Percentiles rank a stretch among this genome's conserved stretches.
Conservation (phyloP, 2,113 vertebrate genomes). For the Pseudorhombus dupliciocellatus region DNA sequence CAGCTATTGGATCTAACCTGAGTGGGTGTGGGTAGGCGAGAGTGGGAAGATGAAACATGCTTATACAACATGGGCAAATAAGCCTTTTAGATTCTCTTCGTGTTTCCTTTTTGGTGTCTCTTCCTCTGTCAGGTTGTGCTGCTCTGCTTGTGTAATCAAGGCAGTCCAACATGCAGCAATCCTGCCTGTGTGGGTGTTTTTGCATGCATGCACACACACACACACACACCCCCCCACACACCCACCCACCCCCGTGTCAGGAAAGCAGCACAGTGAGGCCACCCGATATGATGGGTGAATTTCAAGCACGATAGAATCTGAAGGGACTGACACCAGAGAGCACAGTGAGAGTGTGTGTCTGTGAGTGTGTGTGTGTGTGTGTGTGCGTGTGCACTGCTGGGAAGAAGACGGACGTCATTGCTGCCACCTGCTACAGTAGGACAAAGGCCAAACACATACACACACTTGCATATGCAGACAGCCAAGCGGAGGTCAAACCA, state of each 20-base stretch:
- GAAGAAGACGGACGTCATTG: slow-evolving; percentile 68
- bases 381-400: slow-evolving; percentile 44
- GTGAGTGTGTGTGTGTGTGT: slow-evolving; percentile 11
- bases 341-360: slow-evolving; percentile 22
- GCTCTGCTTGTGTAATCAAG: slow-evolving; percentile 68
- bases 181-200: slow-evolving; percentile 9
- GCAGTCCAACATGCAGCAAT: slow-evolving; percentile 42
- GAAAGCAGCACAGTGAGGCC: slow-evolving; percentile 47
- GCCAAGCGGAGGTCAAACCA: slow-evolving; percentile 67
- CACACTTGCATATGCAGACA: slow-evolving; percentile 59
- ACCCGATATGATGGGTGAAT: slow-evolving; percentile 71
- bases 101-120: slow-evolving; percentile 66
- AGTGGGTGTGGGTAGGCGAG: slow-evolving; percentile 70
- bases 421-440: slow-evolving; percentile 70
- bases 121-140: slow-evolving; percentile 60
- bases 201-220: too few species aligned
- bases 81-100: slow-evolving; percentile 64
- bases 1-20: slow-evolving; percentile 71
- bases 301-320: slow-evolving; percentile 55
- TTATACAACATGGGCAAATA: slow-evolving; percentile 71
- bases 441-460: slow-evolving; percentile 60
- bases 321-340: slow-evolving; percentile 65
- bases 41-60: slow-evolving; percentile 76
- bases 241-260: slow-evolving; percentile 57
- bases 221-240: too few species aligned